Percentiles rank a stretch among this genome's conserved stretches.
Conservation (phyloP, 2,888 invertebrate species). For the Cryptus viduatorius region DNA sequence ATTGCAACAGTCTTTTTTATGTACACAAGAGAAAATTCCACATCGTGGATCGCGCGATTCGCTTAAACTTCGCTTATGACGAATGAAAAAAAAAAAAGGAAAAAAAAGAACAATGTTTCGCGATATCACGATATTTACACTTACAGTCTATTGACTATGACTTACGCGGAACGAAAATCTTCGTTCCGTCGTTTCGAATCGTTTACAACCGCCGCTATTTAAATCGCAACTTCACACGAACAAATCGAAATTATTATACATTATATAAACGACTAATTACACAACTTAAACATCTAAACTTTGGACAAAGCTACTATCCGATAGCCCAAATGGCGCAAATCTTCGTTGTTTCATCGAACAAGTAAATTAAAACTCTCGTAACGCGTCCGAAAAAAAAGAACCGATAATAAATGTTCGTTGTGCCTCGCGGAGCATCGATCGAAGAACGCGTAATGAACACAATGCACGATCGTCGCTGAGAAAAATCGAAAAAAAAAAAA, state of each 20-base stretch:
- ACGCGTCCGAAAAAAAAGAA: background rate
- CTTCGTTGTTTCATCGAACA: conserved; percentile 56
- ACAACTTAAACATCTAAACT: conserved; percentile 57
- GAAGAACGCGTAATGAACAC: background rate
- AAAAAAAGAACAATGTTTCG: conserved; percentile 32
- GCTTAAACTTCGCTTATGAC: conserved; percentile 13
- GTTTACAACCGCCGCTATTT: background rate
- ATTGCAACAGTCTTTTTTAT: conserved; percentile 74
- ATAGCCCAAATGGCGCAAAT: conserved; percentile 62
- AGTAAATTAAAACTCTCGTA: background rate
- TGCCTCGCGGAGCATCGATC: background rate
- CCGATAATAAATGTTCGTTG: background rate
- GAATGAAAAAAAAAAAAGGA: conserved; percentile 31
- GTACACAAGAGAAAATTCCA: conserved; percentile 69
- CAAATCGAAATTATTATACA: conserved; percentile 18
- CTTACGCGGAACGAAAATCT: conserved; percentile 28
- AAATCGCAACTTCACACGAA: conserved; percentile 12
- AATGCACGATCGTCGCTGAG: background rate
- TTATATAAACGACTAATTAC: conserved; percentile 44
- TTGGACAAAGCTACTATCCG: conserved; percentile 71
- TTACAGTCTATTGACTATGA: conserved; percentile 65
- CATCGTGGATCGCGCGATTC: conserved; percentile 27
- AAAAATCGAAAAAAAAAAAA: background rate
- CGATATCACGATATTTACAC: conserved; percentile 67
- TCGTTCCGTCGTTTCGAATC: background rate